Evolutionary conservation across 2,797 vertebrate genomes (phyloP).

Genomic region (Apogon talboti): DNA sequence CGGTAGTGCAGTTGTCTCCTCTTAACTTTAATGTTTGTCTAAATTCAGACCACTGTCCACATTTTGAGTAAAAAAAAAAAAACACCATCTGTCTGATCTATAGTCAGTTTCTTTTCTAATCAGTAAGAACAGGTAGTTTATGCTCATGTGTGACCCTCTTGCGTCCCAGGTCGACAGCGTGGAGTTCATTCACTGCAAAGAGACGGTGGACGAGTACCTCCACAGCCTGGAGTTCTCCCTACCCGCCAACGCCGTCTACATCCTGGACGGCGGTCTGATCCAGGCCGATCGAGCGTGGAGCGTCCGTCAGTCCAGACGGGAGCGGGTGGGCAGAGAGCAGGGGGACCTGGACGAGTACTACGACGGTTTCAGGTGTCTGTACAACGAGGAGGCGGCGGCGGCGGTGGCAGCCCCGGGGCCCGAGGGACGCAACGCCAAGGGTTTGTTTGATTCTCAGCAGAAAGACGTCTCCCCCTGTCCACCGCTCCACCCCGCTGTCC

Average conservation of each 20-base stretch:
- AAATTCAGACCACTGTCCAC: too few relatives aligned
- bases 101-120: too few relatives aligned
- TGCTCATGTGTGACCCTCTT: neutral
- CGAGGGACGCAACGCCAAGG: neutral
- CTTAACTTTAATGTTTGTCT: too few relatives aligned
- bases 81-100: too few relatives aligned
- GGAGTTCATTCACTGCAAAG: constrained; percentile 83
- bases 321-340: neutral
- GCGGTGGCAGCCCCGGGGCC: neutral
- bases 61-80: too few relatives aligned
- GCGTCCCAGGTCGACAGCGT: constrained; percentile 73
- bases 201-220: constrained; percentile 82
- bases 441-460: constrained; percentile 30
- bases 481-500: constrained; percentile 72
- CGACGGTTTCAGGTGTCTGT: constrained; percentile 79
- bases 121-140: too few relatives aligned
- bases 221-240: constrained; percentile 69
- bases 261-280: constrained; percentile 72
- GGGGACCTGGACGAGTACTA: constrained; percentile 78
- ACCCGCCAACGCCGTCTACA: constrained; percentile 74
- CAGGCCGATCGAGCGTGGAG: constrained; percentile 36
- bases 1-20: too few relatives aligned
- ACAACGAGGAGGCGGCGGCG: constrained; percentile 61
- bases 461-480: constrained; percentile 72
- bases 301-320: constrained; percentile 16